Evolutionary conservation across 2,113 vertebrate genomes (phyloP), one percentile per base, ranked within the genome.

Genomic region (Eulacestoma nigropectus): DNA sequence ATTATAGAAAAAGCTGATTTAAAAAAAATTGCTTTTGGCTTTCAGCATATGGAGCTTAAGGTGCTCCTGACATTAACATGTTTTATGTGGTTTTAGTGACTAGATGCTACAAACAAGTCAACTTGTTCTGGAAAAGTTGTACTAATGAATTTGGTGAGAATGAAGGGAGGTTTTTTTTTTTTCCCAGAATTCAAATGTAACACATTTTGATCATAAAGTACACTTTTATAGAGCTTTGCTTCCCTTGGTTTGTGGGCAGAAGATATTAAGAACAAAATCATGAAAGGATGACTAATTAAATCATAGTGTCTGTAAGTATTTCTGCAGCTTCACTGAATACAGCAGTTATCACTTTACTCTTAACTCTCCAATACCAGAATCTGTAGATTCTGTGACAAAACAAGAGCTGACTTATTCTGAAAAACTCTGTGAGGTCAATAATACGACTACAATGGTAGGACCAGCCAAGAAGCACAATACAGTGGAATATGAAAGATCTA

Each of bases 11-110:
- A 97, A 80, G 65, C 56, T 79, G 41, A 84, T 95, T 96, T 84
- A 8, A 97, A 96, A 96, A 94, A 97, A 87, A 91, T 78, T 92
- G 68, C 81, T 62, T 70, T 95, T 95, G 96, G 95, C 90, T 96
- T 96, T 84, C 96, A 97, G 78, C 97, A 97, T 94, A 97, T 77
- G 90, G 91, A 86, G 41, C 35, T 87, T 67, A 90, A 92, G 87
- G 82, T 92, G 72, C 64, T 96, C 92, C 81, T 62, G 25, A 93
- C 81, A 74, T 64, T 87, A 93, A 82, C 56, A 94, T 59, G 91
- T 90, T 96, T 96, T 90, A 74, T 47, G 53, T 88, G 78, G 76
- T 91, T 97, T 95, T 86, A 93, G 77, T 80, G 46, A 96, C 74
- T 91, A 82, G 82, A 74, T 84, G 93, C 81, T 64, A 80, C 82